phyloP scores from a whole-genome alignment of 2,797 vertebrate genomes.

The Gastrophryne carolinensis region DNA sequence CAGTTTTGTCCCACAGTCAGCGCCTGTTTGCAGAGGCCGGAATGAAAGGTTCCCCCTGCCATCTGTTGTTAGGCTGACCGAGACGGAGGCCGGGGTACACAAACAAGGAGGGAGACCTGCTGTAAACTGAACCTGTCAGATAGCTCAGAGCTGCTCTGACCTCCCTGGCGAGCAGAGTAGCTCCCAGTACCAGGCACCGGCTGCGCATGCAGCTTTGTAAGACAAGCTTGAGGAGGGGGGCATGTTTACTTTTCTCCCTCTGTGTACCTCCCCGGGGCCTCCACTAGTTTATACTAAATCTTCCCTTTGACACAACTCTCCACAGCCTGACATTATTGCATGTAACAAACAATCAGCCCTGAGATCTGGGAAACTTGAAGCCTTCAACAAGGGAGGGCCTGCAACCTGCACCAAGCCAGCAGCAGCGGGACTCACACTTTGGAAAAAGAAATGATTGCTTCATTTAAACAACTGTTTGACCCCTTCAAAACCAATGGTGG shows the following conservation, averaged over 20 bases:
- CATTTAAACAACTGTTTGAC: no score
- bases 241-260: conserved; percentile 81
- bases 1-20: background rate
- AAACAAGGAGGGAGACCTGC: conserved; percentile 86
- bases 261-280: conserved; percentile 71
- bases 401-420: background rate
- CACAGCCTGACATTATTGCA: conserved; percentile 32
- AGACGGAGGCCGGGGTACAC: conserved; percentile 86
- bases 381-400: background rate
- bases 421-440: no score
- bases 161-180: conserved; percentile 71
- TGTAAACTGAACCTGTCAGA: conserved; percentile 90
- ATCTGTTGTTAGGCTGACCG: conserved; percentile 94
- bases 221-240: conserved; percentile 64
- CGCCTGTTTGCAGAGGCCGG: conserved; percentile 76
- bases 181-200: conserved; percentile 83
- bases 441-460: no score
- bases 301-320: conserved; percentile 66
- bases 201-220: conserved; percentile 63
- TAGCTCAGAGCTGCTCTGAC: conserved; percentile 84
- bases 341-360: conserved; percentile 38
- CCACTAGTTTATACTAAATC: conserved; percentile 77
- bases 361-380: background rate
- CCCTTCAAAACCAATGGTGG: no score
- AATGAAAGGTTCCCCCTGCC: conserved; percentile 86